These are phyloP conservation scores for Ceyx cyanopectus DNA, from an alignment of 2,113 vertebrate species.

Conservation along the genomic window DNA sequence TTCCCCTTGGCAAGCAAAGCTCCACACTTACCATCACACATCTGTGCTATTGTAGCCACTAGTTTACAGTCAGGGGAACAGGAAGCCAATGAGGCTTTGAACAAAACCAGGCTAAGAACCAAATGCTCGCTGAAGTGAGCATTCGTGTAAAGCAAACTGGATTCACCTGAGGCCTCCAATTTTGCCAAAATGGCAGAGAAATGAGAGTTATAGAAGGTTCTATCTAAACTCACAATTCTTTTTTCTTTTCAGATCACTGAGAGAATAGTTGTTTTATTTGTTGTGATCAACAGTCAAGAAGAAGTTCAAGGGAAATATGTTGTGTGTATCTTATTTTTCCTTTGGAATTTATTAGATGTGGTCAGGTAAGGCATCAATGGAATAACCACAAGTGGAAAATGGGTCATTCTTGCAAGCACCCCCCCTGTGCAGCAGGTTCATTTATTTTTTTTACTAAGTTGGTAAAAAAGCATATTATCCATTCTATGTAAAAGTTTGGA, in stretches of 20 bases:
- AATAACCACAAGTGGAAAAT: not conserved
- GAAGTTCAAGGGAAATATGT: conserved; percentile 89
- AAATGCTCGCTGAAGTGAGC: not conserved
- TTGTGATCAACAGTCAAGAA: conserved; percentile 89
- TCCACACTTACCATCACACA: fast-evolving
- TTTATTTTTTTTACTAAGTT: conserved; percentile 13
- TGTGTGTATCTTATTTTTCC: conserved; percentile 88
- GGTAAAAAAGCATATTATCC: not conserved
- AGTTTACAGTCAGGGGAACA: not conserved
- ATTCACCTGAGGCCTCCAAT: not conserved
- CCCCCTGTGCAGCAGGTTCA: not conserved
- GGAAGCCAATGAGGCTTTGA: not conserved
- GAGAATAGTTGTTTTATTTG: conserved; percentile 87
- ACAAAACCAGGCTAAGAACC: not conserved
- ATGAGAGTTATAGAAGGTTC: not conserved
- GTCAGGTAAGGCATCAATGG: conserved; percentile 80
- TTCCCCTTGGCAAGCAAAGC: fast-evolving
- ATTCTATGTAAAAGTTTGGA: conserved; percentile 26
- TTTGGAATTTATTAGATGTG: conserved; percentile 92
- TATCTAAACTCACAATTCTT: not conserved
- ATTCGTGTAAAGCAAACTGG: not conserved
- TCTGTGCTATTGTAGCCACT: not conserved
- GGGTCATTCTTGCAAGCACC: not conserved
- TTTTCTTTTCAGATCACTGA: conserved; percentile 84
- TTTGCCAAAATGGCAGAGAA: not conserved